Conservation (phyloP, 1,140 invertebrate species). For the Drosophila sp. region DNA sequence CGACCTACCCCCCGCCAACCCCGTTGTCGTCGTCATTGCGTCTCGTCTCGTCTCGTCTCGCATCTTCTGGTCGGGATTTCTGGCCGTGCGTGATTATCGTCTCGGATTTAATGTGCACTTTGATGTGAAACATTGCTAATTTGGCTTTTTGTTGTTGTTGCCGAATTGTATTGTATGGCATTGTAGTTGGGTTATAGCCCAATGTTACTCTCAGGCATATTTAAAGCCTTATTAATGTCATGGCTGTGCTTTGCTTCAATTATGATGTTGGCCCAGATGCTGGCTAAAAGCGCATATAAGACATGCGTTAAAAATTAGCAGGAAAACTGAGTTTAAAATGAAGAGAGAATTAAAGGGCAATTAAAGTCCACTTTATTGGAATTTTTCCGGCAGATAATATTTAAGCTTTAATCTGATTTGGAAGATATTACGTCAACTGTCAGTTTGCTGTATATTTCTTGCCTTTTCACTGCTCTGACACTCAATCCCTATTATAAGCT, state of each 20-base stretch:
- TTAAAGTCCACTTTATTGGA: neutral
- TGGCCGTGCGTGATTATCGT: constrained; percentile 68
- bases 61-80: too few species aligned
- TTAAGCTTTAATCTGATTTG: too few species aligned
- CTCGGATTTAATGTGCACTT: constrained; percentile 78
- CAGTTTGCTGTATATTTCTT: too few species aligned
- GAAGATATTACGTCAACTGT: too few species aligned
- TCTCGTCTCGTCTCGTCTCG: constrained; percentile 19
- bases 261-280: constrained; percentile 19
- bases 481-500: neutral
- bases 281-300: neutral
- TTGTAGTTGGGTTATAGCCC: neutral
- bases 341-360: neutral
- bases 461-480: too few species aligned
- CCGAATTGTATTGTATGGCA: constrained; percentile 14
- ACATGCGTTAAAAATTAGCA: neutral
- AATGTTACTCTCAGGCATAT: constrained; percentile 32
- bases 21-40: neutral
- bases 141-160: constrained; percentile 65
- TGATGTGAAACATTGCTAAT: constrained; percentile 82
- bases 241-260: constrained; percentile 48
- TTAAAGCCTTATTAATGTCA: constrained; percentile 50
- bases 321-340: neutral
- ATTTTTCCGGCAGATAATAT: too few species aligned
- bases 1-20: neutral